These are phyloP conservation scores for Miniopterus natalensis DNA, from an alignment of 2,113 vertebrate species.

Conservation along the genomic window DNA sequence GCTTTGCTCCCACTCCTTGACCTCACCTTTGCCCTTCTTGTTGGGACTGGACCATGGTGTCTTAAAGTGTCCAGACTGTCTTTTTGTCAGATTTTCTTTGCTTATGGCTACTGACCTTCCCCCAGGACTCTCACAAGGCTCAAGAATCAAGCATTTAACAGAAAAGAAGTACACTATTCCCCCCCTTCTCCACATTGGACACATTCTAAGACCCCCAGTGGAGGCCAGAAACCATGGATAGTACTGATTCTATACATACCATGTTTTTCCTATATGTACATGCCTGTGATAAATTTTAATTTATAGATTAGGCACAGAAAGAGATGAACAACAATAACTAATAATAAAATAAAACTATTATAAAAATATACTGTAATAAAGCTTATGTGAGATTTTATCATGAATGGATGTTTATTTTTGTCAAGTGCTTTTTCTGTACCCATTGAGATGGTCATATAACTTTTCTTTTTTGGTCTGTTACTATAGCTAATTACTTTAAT, in stretches of 20 bases:
- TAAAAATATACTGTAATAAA: accelerated
- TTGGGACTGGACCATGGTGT: not conserved
- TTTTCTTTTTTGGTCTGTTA: not conserved
- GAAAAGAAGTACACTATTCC: not conserved
- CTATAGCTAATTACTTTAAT: not conserved
- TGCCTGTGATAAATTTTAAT: not conserved
- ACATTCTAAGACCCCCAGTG: not conserved
- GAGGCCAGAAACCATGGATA: not conserved
- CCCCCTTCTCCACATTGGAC: not conserved
- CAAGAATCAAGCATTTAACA: not conserved
- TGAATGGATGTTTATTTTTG: not conserved
- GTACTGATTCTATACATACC: too few relatives aligned
- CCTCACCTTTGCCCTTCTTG: not conserved
- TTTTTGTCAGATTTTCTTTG: not conserved
- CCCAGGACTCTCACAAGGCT: not conserved
- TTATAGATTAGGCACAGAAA: not conserved
- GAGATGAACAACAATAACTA: not conserved
- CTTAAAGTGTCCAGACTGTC: not conserved
- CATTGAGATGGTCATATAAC: not conserved
- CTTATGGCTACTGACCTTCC: not conserved
- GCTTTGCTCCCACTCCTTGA: not conserved
- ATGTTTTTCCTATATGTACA: not conserved
- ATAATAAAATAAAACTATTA: too few relatives aligned
- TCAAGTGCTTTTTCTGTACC: not conserved
- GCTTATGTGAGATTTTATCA: not conserved